Evolutionary conservation across 1,140 invertebrate genomes (phyloP), one percentile per base, ranked within the genome.

Genomic region (Schlechtendalia chinensis): DNA sequence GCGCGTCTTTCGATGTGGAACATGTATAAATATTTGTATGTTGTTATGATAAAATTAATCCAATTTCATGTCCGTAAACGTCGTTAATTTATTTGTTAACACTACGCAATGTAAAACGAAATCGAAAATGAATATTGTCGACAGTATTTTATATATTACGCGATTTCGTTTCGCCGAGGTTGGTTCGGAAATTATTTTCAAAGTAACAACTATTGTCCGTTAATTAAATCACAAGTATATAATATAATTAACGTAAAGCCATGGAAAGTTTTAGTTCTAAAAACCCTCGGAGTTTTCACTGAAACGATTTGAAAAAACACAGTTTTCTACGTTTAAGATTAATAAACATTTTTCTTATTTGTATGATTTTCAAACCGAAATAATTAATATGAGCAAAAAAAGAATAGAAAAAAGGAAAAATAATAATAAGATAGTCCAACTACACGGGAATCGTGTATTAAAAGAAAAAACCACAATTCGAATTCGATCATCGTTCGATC

Each of bases 171-270:
- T 53, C 17, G 50, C 17, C 27, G 69, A 12, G 69, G 50, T 72
- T 72, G 19, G 50, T 72, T 72, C 27, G 17, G 19, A 72, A 54
- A 54, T 19, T 29, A 54, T 54, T 72, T 72, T 19, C 53, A 72
- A 54, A 53, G 47, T 72, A 54, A 54, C 54, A 54, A 72, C 53
- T 29, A 72, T 53, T 71, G 67, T 71, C 22, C 47, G 17, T 54
- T 72, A 29, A 72, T 53, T 72, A 54, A 27, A 29, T 72, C 1
- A 8, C 3, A 53, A 54, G 47, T 4, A 29, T 47, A 72, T 10
- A 29, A 72, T n/a, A 1, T 72, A 72, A 53, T 54, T 72, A 72
- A 54, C 54, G 12, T 39, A 4, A 3, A 27, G 45, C 16, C 1
- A 12, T 50, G 39, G 24, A 69, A 69, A 69, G 12, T 69, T 69